These are phyloP conservation scores for Hypothenemus hampei DNA, from an alignment of 1,140 invertebrate species.

Conservation along the genomic window DNA sequence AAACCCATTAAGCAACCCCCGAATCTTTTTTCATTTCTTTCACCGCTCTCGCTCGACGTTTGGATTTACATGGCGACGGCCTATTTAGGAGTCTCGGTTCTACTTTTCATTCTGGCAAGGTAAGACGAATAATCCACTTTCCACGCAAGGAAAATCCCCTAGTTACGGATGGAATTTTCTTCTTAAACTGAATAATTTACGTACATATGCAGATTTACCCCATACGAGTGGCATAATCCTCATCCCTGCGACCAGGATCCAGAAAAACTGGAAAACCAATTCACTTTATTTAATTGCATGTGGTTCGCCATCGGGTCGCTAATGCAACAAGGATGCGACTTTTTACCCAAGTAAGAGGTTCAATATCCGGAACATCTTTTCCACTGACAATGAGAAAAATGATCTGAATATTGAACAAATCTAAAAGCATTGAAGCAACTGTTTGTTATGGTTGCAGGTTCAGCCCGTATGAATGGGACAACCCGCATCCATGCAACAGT, in stretches of 20 bases:
- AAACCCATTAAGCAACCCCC: conserved; percentile 87
- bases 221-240: conserved; percentile 89
- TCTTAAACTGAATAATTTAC: background rate
- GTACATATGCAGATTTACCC: conserved; percentile 79
- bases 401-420: too few relatives aligned
- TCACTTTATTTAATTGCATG: conserved; percentile 87
- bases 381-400: too few relatives aligned
- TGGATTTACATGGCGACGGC: conserved; percentile 96
- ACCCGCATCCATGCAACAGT: conserved; percentile 73
- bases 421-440: background rate
- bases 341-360: conserved; percentile 78
- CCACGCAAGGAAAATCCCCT: background rate
- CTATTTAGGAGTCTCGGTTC: conserved; percentile 85
- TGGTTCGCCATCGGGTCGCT: conserved; percentile 94
- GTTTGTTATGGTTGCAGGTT: conserved; percentile 56
- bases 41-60: conserved; percentile 88
- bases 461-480: conserved; percentile 88
- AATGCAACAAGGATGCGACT: conserved; percentile 89
- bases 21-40: conserved; percentile 88
- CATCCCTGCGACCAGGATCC: conserved; percentile 74
- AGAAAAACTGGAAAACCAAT: conserved; percentile 82
- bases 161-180: background rate
- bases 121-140: conserved; percentile 44
- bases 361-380: conserved; percentile 1
- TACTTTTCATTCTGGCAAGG: conserved; percentile 91